Evolutionary conservation across 1,140 invertebrate species (phyloP).

Genomic region (Neocloeon triangulifer): DNA sequence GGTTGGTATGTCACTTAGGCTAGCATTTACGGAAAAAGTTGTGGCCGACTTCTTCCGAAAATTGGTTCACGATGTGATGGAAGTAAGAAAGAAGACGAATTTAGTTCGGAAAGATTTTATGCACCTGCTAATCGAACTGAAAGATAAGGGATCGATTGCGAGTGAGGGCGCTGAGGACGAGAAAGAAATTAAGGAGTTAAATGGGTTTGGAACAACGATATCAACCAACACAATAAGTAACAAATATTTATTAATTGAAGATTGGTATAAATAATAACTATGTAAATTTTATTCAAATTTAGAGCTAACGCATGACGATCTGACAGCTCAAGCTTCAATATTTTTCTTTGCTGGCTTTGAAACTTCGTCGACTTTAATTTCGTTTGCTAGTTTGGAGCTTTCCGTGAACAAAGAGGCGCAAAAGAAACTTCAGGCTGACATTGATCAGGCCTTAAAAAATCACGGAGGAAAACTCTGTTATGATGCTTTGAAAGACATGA

Average conservation of each 20-base stretch:
- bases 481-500: constrained; percentile 13
- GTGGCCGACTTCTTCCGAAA: constrained; percentile 17
- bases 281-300: neutral
- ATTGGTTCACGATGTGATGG: constrained; percentile 15
- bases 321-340: constrained; percentile 18
- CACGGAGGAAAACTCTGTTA: constrained; percentile 11
- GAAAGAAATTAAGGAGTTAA: neutral
- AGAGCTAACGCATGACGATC: constrained; percentile 3
- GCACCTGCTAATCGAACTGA: constrained; percentile 19
- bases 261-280: too few relatives aligned
- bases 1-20: too few relatives aligned
- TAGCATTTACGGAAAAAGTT: too few relatives aligned
- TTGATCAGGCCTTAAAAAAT: constrained; percentile 16
- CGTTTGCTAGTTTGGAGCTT: constrained; percentile 23
- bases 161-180: constrained; percentile 1
- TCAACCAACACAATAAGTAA: neutral
- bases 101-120: constrained; percentile 19
- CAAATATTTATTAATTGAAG: neutral
- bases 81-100: constrained; percentile 16
- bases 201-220: neutral
- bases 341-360: constrained; percentile 38
- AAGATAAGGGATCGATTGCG: constrained; percentile 8
- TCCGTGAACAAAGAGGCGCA: constrained; percentile 29
- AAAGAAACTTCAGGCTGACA: constrained; percentile 26
- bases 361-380: constrained; percentile 27